Percentiles rank a stretch among this genome's conserved stretches.
Conservation (phyloP, 2,888 invertebrate genomes). For the Mesorhabditis spiculigera region DNA sequence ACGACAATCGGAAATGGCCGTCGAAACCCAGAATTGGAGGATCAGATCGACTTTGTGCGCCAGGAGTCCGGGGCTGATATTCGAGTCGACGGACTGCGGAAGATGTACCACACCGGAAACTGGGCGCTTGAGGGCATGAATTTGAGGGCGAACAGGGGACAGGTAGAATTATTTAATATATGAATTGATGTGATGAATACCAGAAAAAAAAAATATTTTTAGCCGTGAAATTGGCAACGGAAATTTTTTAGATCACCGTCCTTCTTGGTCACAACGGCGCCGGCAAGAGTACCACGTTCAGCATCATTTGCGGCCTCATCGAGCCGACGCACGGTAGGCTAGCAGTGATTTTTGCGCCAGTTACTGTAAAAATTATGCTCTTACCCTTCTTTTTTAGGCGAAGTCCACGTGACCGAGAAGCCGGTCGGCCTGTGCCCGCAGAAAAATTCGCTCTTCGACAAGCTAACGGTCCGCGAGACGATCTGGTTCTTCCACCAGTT, state of each 20-base stretch:
- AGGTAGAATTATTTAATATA: slow-evolving; percentile 23
- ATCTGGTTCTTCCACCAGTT: slow-evolving; percentile 45
- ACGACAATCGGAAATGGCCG: too few relatives aligned
- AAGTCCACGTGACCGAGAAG: too few relatives aligned
- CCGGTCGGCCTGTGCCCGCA: too few relatives aligned
- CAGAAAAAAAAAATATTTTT: too few relatives aligned
- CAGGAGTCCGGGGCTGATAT: slow-evolving; percentile 37
- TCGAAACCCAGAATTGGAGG: slow-evolving; percentile 9
- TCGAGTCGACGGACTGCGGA: slow-evolving; percentile 36
- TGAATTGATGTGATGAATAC: too few relatives aligned
- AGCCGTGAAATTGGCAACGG: background rate
- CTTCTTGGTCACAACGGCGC: slow-evolving; percentile 57
- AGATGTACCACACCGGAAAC: slow-evolving; percentile 38
- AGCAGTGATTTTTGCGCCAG: too few relatives aligned
- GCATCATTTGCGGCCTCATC: slow-evolving; percentile 42
- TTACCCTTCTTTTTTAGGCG: too few relatives aligned
- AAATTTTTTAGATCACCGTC: slow-evolving; percentile 37
- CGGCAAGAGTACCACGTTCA: slow-evolving; percentile 47
- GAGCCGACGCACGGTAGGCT: slow-evolving; percentile 29
- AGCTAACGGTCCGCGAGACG: slow-evolving; percentile 51
- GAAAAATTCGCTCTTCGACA: background rate
- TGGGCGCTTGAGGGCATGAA: slow-evolving; percentile 48
- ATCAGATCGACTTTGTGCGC: slow-evolving; percentile 29
- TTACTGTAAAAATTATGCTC: too few relatives aligned
- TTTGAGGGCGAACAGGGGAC: slow-evolving; percentile 47